phyloP scores from a whole-genome alignment of 37 sponge, comb jelly and placozoan species.

The Axinella damicornis region DNA sequence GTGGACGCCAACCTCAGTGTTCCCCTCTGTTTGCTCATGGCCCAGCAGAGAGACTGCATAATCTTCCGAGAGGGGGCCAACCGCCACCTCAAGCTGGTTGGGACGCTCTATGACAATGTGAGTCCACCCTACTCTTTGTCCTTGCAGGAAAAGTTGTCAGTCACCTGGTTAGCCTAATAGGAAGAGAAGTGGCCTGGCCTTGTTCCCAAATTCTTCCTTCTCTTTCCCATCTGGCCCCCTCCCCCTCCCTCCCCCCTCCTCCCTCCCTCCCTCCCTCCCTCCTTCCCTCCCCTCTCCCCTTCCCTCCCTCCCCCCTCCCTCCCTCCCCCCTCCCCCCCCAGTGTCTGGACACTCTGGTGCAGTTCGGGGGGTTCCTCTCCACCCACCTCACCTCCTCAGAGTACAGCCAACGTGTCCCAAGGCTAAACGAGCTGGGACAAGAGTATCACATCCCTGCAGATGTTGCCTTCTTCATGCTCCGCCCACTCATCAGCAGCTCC shows the following conservation, averaged over 20 bases:
- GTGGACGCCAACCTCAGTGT: conserved; percentile 86
- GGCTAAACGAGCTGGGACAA: conserved; percentile 68
- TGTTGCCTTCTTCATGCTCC: conserved; percentile 89
- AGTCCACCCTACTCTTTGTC: conserved; percentile 2
- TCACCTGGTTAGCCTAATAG: no score
- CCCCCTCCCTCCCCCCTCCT: no score
- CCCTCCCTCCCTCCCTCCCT: no score
- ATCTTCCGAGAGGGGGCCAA: conserved; percentile 74
- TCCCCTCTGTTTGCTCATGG: conserved; percentile 92
- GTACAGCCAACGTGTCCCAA: conserved; percentile 78
- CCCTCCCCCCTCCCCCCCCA: conserved; percentile 6
- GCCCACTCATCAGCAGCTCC: conserved; percentile 70
- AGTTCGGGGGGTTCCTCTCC: conserved; percentile 94
- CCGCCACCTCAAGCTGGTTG: conserved; percentile 89
- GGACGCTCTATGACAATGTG: conserved; percentile 89
- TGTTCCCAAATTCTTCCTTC: no score
- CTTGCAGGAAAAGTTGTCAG: no score
- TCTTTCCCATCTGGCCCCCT: no score
- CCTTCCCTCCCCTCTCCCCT: no score
- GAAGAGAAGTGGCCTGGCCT: no score
- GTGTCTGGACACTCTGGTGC: conserved; percentile 97
- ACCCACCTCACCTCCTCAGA: conserved; percentile 86
- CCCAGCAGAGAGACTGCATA: conserved; percentile 93
- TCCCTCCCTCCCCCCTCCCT: no score
- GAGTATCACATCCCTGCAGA: conserved; percentile 92